Conservation (phyloP, 2,113 vertebrate genomes). For the Dasyprocta punctata region DNA sequence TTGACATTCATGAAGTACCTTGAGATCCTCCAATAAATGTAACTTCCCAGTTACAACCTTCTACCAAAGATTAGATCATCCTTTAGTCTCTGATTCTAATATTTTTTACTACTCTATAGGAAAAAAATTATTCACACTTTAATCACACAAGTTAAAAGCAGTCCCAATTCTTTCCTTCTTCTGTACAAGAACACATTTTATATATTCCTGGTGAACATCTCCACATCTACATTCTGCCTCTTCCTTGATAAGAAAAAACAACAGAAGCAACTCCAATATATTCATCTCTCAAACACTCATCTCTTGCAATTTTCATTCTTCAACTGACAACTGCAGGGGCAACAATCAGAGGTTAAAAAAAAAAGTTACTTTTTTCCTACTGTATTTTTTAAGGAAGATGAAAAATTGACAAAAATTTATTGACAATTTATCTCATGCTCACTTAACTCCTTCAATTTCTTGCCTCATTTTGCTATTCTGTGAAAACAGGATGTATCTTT, state of each 20-base stretch:
- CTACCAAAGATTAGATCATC: not conserved
- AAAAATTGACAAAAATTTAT: not conserved
- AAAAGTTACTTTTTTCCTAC: not conserved
- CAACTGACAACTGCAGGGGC: not conserved
- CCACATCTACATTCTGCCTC: not conserved
- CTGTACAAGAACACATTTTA: not conserved
- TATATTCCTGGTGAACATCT: not conserved
- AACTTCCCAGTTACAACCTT: not conserved
- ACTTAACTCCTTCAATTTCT: not conserved
- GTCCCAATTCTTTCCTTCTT: not conserved
- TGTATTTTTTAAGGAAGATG: not conserved
- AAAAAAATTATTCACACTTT: not conserved
- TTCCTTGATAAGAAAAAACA: not conserved
- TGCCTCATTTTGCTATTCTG: not conserved
- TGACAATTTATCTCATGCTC: not conserved
- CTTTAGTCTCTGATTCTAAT: not conserved
- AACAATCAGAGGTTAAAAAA: not conserved
- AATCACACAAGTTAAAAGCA: not conserved
- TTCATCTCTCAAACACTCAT: not conserved
- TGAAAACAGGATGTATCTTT: not conserved
- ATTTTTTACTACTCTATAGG: not conserved
- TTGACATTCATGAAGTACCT: not conserved
- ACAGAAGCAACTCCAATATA: not conserved
- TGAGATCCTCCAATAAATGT: constrained; percentile 1
- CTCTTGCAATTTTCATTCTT: not conserved